These are phyloP conservation scores for Umimayanthus kanabou DNA, from an alignment of 92 coral and sea anemone genomes.

Conservation along the genomic window DNA sequence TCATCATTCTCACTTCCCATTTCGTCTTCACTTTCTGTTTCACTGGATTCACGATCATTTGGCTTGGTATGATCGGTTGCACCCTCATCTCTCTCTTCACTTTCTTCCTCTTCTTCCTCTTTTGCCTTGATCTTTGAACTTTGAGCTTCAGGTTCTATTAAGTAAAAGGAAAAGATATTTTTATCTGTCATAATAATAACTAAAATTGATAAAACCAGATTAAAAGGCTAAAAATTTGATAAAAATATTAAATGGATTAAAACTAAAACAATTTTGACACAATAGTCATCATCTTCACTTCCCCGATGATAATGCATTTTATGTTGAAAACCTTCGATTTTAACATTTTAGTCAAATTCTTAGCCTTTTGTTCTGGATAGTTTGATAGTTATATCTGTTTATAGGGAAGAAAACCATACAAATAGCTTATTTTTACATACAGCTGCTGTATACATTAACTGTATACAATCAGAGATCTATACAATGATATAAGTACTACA, in stretches of 20 bases:
- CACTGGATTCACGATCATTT: slow-evolving; percentile 8
- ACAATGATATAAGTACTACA: too few relatives aligned
- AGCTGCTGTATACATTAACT: neutral
- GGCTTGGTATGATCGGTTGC: neutral
- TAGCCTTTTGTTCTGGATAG: too few relatives aligned
- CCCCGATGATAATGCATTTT: too few relatives aligned
- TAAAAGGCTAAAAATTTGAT: too few relatives aligned
- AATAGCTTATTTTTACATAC: too few relatives aligned
- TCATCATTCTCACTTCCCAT: slow-evolving; percentile 20
- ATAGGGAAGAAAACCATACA: neutral
- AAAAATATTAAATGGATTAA: too few relatives aligned
- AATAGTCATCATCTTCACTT: too few relatives aligned
- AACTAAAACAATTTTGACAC: too few relatives aligned
- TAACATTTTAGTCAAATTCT: too few relatives aligned
- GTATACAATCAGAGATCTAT: neutral
- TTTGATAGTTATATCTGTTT: neutral
- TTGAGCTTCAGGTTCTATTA: slow-evolving; percentile 29
- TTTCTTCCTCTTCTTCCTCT: slow-evolving; percentile 9
- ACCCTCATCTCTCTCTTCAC: slow-evolving; percentile 17
- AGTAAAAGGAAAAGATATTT: neutral
- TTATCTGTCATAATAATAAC: neutral
- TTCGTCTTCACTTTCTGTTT: neutral
- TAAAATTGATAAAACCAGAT: too few relatives aligned
- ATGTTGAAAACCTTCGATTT: too few relatives aligned
- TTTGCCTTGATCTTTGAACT: slow-evolving; percentile 21